phyloP scores from a whole-genome alignment of 2,113 vertebrate species.

The Athene cunicularia region DNA sequence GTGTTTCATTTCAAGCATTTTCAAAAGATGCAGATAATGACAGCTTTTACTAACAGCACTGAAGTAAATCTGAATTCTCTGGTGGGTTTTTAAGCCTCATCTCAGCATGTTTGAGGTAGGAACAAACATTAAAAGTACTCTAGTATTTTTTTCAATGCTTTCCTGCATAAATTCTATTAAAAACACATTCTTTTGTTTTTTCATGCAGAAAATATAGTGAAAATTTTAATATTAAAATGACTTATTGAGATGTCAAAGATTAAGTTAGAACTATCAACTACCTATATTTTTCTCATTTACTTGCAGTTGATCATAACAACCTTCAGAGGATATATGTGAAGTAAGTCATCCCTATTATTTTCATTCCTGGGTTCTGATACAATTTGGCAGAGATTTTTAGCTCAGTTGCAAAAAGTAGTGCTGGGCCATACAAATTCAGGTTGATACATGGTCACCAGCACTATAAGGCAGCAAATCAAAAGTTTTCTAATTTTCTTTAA shows the following conservation, averaged over 20 bases:
- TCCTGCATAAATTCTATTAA: neutral
- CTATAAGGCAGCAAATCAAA: neutral
- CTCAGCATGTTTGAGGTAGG: neutral
- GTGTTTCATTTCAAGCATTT: slow-evolving; percentile 3
- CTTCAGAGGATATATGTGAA: neutral
- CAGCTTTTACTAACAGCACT: slow-evolving; percentile 5
- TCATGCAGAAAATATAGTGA: neutral
- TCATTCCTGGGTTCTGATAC: neutral
- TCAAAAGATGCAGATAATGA: slow-evolving; percentile 12
- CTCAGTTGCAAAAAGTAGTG: neutral
- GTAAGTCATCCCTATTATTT: neutral
- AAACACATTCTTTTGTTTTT: neutral
- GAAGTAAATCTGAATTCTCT: slow-evolving; percentile 11
- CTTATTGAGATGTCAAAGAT: neutral
- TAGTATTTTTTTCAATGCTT: neutral
- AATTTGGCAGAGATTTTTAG: neutral
- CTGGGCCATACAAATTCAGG: neutral
- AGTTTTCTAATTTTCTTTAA: neutral
- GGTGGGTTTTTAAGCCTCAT: neutral
- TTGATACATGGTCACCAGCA: neutral
- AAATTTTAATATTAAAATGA: neutral
- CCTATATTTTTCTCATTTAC: neutral
- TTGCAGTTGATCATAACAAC: neutral
- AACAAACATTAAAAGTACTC: slow-evolving; percentile 4
- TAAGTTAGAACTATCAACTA: neutral